Evolutionary conservation across 1,140 invertebrate genomes (phyloP), one percentile per base, ranked within the genome.

Genomic region (Mylabris phalerata): DNA sequence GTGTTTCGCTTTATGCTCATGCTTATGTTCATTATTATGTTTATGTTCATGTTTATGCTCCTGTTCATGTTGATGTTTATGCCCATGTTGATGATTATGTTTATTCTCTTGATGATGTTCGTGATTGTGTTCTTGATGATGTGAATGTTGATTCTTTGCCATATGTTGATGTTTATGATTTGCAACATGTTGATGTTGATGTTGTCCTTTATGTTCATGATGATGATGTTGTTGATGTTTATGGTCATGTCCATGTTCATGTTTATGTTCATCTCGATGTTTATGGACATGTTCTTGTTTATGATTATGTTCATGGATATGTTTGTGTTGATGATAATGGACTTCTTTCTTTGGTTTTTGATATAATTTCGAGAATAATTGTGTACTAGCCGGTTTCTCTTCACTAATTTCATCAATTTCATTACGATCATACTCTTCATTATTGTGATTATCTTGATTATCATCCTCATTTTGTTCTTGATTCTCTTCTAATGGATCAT

Each of bases 251-350:
- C 55, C 54, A n/a, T 58, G 48, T 10, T 40, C 40, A 42, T 65
- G 63, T 27, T 65, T 56, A 48, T 65, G 63, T 2, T 51, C 50
- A 32, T 58, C 51, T 27, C 62, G 41, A 27, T 60, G 63, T 42
- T 65, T 63, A 27, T 65, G 63, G 3, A 62, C 61, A 40, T 65
- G 63, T 26, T 65, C 60, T 38, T 65, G 63, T 43, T 60, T 57
- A 26, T 65, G 63, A 10, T 61, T 50, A 42, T 65, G 63, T 27
- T 65, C 57, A 39, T 65, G 63, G 19, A 62, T 50, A 38, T 64
- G 62, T 7, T 55, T 55, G 46, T 63, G 62, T 25, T 63, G 41
- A 26, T 63, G 62, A 45, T 61, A 61, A 32, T 64, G 63, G n/a
- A 62, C 54, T 46, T 65, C 60, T 13, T 51, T 51, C 19, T 58